These are phyloP conservation scores for Stictonetta naevosa DNA, from an alignment of 2,113 vertebrate species.

Conservation along the genomic window DNA sequence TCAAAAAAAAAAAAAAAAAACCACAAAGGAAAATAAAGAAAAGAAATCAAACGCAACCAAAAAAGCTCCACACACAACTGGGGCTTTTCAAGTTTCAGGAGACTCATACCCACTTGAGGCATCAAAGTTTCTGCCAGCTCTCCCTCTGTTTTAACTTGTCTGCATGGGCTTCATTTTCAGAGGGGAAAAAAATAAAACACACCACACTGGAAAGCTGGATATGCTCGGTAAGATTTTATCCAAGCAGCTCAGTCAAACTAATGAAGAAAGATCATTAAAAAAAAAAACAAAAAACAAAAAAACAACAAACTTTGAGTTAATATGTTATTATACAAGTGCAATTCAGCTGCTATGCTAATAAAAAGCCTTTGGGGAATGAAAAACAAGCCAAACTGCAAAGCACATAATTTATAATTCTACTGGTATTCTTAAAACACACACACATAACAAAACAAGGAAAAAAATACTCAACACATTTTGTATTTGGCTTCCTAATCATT, in stretches of 20 bases:
- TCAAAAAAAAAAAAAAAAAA: background rate
- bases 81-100: constrained; percentile 34
- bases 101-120: constrained; percentile 20
- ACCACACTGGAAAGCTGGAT: constrained; percentile 16
- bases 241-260: constrained; percentile 32
- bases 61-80: background rate
- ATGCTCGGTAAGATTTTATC: constrained; percentile 18
- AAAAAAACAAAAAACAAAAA: background rate
- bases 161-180: constrained; percentile 19
- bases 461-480: constrained; percentile 57
- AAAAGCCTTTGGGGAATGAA: constrained; percentile 59
- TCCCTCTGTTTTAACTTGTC: constrained; percentile 40
- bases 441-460: constrained; percentile 44
- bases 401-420: constrained; percentile 61
- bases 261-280: constrained; percentile 25
- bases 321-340: constrained; percentile 45
- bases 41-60: background rate
- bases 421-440: constrained; percentile 64
- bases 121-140: background rate
- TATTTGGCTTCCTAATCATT: constrained; percentile 74
- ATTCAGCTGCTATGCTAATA: constrained; percentile 55
- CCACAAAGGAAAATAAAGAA: background rate
- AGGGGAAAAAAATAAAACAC: background rate
- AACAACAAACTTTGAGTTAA: constrained; percentile 55
- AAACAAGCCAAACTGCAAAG: constrained; percentile 62